Evolutionary conservation across 1,140 invertebrate species (phyloP).

Genomic region (Arion vulgaris): DNA sequence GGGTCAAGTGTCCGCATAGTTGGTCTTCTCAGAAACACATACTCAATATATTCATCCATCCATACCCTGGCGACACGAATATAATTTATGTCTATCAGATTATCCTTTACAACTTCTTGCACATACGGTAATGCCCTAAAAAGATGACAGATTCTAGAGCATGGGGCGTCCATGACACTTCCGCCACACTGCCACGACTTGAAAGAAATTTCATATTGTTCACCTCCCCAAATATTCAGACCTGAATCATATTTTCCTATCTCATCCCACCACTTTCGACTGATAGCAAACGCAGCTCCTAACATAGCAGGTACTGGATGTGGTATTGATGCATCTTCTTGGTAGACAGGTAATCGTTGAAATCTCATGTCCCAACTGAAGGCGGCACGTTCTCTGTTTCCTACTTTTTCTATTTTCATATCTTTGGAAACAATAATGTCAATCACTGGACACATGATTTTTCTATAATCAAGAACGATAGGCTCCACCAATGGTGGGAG

Average conservation of each 20-base stretch:
- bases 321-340: not conserved
- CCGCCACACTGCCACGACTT: slow-evolving; percentile 48
- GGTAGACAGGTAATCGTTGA: not conserved
- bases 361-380: not conserved
- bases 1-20: too few species aligned
- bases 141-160: slow-evolving; percentile 82
- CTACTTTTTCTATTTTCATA: too few species aligned
- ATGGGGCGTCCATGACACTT: slow-evolving; percentile 28
- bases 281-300: slow-evolving; percentile 84
- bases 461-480: too few species aligned
- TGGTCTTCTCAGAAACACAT: not conserved
- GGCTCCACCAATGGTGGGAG: too few species aligned
- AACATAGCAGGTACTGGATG: slow-evolving; percentile 83
- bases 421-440: too few species aligned
- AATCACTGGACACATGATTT: not conserved
- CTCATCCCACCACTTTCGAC: slow-evolving; percentile 66
- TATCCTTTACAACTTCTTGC: not conserved
- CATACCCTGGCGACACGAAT: not conserved
- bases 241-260: slow-evolving; percentile 69
- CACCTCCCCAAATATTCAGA: slow-evolving; percentile 84
- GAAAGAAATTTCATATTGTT: slow-evolving; percentile 97
- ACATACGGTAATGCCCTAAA: slow-evolving; percentile 78
- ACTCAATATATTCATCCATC: slow-evolving; percentile 9
- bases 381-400: not conserved
- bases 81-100: not conserved